phyloP scores from a whole-genome alignment of 2,113 vertebrate species.

The Taurulus bubalis region DNA sequence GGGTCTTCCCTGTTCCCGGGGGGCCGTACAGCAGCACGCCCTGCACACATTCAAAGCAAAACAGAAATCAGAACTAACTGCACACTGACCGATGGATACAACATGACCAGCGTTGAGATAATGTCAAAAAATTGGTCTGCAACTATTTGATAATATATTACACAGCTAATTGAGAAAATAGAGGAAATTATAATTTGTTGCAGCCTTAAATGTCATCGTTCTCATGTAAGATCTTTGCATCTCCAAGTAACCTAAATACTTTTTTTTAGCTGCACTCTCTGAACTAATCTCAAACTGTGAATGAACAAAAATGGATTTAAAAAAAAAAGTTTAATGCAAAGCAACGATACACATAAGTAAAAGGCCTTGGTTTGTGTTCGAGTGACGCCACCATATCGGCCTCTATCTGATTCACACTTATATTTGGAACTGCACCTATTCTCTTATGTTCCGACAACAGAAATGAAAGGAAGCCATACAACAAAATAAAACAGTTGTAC shows the following conservation, averaged over 20 bases:
- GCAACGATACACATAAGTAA: background rate
- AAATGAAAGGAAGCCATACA: background rate
- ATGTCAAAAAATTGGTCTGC: background rate
- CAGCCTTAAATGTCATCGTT: background rate
- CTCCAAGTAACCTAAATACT: background rate
- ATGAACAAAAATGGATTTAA: background rate
- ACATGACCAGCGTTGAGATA: background rate
- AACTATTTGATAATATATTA: background rate
- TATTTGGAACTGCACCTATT: background rate
- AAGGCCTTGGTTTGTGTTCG: background rate
- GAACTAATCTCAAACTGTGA: background rate
- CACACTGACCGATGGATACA: background rate
- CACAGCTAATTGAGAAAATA: background rate
- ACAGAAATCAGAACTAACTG: background rate
- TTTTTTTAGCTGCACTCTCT: background rate
- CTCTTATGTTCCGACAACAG: background rate
- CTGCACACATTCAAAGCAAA: constrained; percentile 71
- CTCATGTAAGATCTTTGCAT: background rate
- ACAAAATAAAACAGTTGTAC: background rate
- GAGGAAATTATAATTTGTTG: background rate
- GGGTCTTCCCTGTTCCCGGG: constrained; percentile 97
- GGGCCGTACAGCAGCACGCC: constrained; percentile 96
- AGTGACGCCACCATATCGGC: background rate
- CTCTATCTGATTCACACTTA: background rate
- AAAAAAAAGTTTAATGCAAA: background rate